Evolutionary conservation across 2,113 vertebrate species (phyloP).

Genomic region (Anser cygnoides): DNA sequence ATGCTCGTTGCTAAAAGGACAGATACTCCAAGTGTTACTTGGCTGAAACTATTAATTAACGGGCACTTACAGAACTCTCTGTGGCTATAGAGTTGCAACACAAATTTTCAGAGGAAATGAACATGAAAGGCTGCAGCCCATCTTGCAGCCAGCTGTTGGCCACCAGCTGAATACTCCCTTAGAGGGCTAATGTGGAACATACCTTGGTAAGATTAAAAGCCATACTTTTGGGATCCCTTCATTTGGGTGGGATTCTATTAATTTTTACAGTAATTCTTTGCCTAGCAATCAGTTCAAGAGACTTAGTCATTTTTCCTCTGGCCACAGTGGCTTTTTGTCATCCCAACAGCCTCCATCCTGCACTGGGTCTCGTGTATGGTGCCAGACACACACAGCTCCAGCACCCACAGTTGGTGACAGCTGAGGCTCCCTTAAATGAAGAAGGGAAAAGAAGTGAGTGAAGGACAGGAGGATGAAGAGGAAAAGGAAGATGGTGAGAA

Average conservation of each 20-base stretch:
- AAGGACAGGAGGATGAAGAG: background rate
- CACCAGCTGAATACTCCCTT: background rate
- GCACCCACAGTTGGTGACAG: background rate
- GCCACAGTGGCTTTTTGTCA: background rate
- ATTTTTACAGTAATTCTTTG: constrained; percentile 17
- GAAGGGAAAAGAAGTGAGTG: background rate
- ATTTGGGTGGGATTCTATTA: background rate
- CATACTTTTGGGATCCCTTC: background rate
- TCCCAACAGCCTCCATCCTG: background rate
- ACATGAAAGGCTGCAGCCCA: constrained; percentile 12
- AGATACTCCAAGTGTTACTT: background rate
- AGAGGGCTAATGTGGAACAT: background rate
- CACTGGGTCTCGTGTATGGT: background rate
- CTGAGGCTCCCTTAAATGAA: background rate
- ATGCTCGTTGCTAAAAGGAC: background rate
- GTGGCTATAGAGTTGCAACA: constrained; percentile 22
- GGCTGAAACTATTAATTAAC: constrained; percentile 38
- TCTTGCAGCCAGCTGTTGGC: constrained; percentile 61
- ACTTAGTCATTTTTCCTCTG: background rate
- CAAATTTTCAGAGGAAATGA: constrained; percentile 3
- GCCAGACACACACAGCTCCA: background rate
- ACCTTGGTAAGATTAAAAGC: constrained; percentile 32
- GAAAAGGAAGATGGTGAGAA: background rate
- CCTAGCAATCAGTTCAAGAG: background rate
- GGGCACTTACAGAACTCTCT: background rate